These are phyloP conservation scores for Nestor notabilis DNA, from an alignment of 2,113 vertebrate genomes.

Conservation along the genomic window DNA sequence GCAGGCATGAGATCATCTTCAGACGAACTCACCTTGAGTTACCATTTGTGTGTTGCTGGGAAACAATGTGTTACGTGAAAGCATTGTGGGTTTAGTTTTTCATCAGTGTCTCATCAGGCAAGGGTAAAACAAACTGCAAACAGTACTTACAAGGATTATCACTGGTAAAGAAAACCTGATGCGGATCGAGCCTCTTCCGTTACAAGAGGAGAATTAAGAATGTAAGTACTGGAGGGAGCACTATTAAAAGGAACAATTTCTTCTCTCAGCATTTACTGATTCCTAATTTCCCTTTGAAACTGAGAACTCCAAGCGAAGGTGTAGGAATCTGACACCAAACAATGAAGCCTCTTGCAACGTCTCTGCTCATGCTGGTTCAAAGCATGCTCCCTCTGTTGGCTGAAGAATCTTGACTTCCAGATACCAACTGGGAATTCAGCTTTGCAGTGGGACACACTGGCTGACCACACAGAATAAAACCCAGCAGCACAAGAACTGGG, in stretches of 20 bases:
- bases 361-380: fast-evolving
- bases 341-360: background rate
- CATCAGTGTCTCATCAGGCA: background rate
- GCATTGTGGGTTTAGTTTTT: background rate
- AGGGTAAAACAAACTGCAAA: background rate
- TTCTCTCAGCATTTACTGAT: background rate
- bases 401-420: background rate
- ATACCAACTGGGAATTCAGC: background rate
- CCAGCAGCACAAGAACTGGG: background rate
- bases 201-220: background rate
- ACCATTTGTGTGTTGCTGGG: background rate
- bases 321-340: background rate
- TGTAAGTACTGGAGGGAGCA: background rate
- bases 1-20: background rate
- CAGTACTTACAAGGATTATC: background rate
- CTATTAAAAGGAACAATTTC: background rate
- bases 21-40: background rate
- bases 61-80: background rate
- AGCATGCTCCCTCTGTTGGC: constrained; percentile 36
- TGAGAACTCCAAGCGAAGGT: background rate
- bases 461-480: background rate
- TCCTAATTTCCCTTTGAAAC: background rate
- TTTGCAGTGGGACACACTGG: background rate
- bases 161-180: background rate
- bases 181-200: background rate